Evolutionary conservation across 2,888 invertebrate genomes (phyloP).

Genomic region (Acholoe squamosa): DNA sequence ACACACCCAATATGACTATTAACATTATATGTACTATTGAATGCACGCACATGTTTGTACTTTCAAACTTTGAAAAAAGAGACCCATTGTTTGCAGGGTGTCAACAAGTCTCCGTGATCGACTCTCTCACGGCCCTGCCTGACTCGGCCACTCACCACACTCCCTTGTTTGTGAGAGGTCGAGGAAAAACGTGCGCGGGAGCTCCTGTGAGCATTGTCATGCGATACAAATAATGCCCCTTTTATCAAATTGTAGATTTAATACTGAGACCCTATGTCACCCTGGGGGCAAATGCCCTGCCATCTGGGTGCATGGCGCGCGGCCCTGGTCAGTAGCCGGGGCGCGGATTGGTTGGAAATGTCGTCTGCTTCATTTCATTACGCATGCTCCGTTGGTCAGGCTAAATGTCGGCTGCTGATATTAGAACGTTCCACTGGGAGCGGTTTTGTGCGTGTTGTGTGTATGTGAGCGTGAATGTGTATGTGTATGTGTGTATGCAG

Average conservation of each 20-base stretch:
- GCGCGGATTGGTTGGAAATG: conserved; percentile 17
- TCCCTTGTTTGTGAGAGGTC: conserved; percentile 1
- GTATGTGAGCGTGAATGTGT: not conserved
- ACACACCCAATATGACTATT: no score
- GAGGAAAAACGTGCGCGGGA: not conserved
- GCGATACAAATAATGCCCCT: conserved; percentile 59
- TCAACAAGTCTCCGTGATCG: not conserved
- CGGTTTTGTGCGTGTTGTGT: not conserved
- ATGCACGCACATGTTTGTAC: no score
- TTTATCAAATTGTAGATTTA: conserved; percentile 59
- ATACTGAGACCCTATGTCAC: conserved; percentile 23
- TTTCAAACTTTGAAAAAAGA: not conserved
- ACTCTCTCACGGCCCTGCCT: conserved; percentile 12
- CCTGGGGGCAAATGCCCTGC: conserved; percentile 17
- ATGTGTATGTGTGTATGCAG: not conserved
- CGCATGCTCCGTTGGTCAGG: conserved; percentile 44
- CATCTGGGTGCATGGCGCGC: conserved; percentile 39
- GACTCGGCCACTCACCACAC: not conserved
- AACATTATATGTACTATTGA: no score
- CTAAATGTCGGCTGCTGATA: conserved; percentile 46
- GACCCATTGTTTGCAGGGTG: not conserved
- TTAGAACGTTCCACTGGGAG: conserved; percentile 22
- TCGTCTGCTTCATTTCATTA: conserved; percentile 60
- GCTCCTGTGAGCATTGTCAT: conserved; percentile 16
- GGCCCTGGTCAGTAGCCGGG: not conserved